Conservation (phyloP, 2,797 vertebrate species). For the Myiothlypis chrysogaster region DNA sequence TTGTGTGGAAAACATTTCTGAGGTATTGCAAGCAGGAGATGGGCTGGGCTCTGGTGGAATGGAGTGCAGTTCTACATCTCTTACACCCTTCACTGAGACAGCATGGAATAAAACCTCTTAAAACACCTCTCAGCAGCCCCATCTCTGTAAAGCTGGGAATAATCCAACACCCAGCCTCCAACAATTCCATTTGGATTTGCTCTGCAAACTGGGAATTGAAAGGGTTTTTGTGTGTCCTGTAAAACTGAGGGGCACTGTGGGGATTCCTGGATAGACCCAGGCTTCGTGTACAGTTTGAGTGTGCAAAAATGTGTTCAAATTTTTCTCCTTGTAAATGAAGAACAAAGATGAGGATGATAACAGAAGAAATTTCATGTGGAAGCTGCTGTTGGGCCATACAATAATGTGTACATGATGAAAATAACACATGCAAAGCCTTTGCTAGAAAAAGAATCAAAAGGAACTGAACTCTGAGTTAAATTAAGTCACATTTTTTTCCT, state of each 20-base stretch:
- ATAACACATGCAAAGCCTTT: neutral
- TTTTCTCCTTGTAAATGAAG: neutral
- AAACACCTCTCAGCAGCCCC: neutral
- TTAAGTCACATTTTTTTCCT: neutral
- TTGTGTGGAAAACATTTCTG: neutral
- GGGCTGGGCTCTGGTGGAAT: neutral
- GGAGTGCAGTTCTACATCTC: neutral
- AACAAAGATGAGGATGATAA: neutral
- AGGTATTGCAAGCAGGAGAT: neutral
- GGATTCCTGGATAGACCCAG: neutral
- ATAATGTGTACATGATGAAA: neutral
- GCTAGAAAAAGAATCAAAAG: neutral
- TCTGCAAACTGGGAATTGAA: neutral
- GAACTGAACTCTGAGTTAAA: neutral
- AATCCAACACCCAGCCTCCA: neutral
- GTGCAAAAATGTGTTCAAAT: neutral
- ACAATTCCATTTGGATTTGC: neutral
- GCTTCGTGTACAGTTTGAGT: fast-evolving
- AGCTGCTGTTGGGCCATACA: neutral
- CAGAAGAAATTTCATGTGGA: neutral
- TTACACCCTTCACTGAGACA: too few relatives aligned
- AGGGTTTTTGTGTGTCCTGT: neutral
- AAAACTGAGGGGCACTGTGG: neutral
- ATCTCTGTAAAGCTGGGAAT: neutral
- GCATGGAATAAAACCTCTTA: neutral